These are phyloP conservation scores for Adela reaumurella DNA, from an alignment of 2,888 invertebrate genomes.

Conservation along the genomic window DNA sequence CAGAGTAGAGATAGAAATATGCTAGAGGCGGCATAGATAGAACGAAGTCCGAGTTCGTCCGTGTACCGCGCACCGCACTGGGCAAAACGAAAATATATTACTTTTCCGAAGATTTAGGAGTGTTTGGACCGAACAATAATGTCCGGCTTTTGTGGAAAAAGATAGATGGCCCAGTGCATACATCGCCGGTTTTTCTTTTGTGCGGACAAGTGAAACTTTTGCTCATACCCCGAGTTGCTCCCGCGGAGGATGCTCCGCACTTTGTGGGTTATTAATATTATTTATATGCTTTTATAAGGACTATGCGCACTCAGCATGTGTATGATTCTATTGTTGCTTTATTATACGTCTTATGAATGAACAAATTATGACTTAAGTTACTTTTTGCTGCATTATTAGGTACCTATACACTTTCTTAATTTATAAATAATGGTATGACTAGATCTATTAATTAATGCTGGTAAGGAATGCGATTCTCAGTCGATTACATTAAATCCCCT, in stretches of 20 bases:
- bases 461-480: too few relatives aligned
- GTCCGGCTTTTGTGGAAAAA: conserved; percentile 59
- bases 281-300: conserved; percentile 25
- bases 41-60: background rate
- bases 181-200: conserved; percentile 51
- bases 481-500: too few relatives aligned
- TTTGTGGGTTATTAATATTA: conserved; percentile 43
- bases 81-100: conserved; percentile 59
- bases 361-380: too few relatives aligned
- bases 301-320: too few relatives aligned
- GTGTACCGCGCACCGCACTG: conserved; percentile 45
- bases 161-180: conserved; percentile 55
- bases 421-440: too few relatives aligned
- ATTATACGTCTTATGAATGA: too few relatives aligned
- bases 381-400: too few relatives aligned
- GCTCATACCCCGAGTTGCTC: conserved; percentile 18
- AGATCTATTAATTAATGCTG: too few relatives aligned
- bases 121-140: conserved; percentile 60
- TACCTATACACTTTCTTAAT: too few relatives aligned
- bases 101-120: conserved; percentile 58
- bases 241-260: background rate
- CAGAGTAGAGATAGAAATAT: too few relatives aligned
- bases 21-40: background rate
- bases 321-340: too few relatives aligned
- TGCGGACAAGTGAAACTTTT: conserved; percentile 44